These are phyloP conservation scores for Saxidomus purpurata DNA, from an alignment of 1,140 invertebrate genomes.

Conservation along the genomic window DNA sequence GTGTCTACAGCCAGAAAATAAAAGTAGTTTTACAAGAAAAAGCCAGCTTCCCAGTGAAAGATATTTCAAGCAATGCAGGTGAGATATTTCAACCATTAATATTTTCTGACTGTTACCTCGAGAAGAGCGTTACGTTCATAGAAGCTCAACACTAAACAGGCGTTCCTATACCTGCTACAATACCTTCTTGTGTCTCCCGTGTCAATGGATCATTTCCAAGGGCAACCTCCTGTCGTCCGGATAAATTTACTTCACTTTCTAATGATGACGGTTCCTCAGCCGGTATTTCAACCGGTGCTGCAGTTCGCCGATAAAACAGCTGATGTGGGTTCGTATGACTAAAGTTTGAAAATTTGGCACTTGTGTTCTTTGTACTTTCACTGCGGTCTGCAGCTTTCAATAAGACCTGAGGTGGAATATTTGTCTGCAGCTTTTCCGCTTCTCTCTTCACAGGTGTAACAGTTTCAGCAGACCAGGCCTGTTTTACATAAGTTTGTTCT, in stretches of 20 bases:
- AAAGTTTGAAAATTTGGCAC: not conserved
- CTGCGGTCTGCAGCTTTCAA: not conserved
- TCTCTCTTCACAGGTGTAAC: not conserved
- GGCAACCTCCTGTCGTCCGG: not conserved
- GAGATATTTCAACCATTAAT: not conserved
- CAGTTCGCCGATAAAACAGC: not conserved
- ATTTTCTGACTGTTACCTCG: not conserved
- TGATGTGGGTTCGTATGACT: not conserved
- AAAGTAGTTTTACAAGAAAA: not conserved
- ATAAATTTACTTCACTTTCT: not conserved
- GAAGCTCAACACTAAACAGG: slow-evolving; percentile 3
- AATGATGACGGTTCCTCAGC: not conserved
- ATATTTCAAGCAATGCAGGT: not conserved
- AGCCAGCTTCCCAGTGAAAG: not conserved
- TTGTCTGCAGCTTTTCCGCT: not conserved
- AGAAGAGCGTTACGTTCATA: not conserved
- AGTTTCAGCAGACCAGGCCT: not conserved
- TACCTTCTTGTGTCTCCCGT: not conserved
- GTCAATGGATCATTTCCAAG: not conserved
- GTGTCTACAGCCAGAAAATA: not conserved
- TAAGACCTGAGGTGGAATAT: not conserved
- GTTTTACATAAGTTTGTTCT: not conserved
- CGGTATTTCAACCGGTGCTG: not conserved
- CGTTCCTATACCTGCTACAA: not conserved
- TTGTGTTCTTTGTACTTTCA: not conserved